Evolutionary conservation across 1,140 invertebrate genomes (phyloP), one percentile per base, ranked within the genome.

Genomic region (Trachymyrmex cornetzi): DNA sequence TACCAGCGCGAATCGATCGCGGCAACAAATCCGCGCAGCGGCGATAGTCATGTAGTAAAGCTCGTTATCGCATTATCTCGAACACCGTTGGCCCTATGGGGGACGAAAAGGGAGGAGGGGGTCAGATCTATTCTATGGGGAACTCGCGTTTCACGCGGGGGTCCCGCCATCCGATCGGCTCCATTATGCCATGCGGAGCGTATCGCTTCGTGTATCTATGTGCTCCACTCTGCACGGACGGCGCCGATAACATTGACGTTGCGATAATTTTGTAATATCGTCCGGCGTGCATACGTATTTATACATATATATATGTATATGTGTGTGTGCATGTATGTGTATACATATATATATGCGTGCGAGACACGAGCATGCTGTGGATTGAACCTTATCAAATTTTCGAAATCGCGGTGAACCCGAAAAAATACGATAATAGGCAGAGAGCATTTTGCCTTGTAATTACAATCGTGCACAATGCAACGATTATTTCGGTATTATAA

Each of bases 211-310:
- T 91, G 91, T 94, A 94, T 94, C 94, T 94, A 87, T 90, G 92
- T 89, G 92, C 93, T 91, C 88, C 72, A 77, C 79, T 85, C 88
- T 89, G 89, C 89, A 81, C 77, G 91, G 89, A 89, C 88, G 91
- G 84, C 85, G 80, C 90, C 92, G 94, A 94, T 94, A 94, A 94
- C 93, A 92, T 92, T 94, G 86, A 92, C 91, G 91, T 88, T 50
- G 75, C 90, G 92, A 93, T 94, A 93, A 94, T 94, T 92, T 92
- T 93, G 92, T 93, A 93, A 93, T 90, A 94, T 93, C 93, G 93
- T 91, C 81, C 22, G 14, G 38, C 55, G 55, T 50, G 16, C 66
- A 57, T 59, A 50, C 9, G 19, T 59, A 59, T 44, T 14, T 61
- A 57, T 30, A 50, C 4, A 27, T 48, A 24, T 57, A 22, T 48